These are phyloP conservation scores for Mastomys coucha DNA, from an alignment of 2,113 vertebrate genomes.

Conservation along the genomic window DNA sequence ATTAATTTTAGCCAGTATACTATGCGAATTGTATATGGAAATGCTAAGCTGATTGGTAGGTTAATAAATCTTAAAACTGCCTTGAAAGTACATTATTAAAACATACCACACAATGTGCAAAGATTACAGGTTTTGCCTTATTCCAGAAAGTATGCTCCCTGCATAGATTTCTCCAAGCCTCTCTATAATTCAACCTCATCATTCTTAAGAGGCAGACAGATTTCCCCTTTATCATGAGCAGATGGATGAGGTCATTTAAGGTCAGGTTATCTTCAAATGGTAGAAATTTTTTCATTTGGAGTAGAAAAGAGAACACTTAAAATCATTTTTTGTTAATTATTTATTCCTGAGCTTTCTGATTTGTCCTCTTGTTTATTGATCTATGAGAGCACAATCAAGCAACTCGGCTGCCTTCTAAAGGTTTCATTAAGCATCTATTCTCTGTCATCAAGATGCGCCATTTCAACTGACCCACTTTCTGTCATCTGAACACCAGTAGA, in stretches of 20 bases:
- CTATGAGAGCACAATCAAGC: conserved; percentile 36
- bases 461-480: conserved; percentile 59
- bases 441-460: conserved; percentile 41
- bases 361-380: conserved; percentile 72
- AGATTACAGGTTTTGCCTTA: conserved; percentile 21
- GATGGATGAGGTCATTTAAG: conserved; percentile 62
- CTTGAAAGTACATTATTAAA: conserved; percentile 49
- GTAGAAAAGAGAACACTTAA: conserved; percentile 64
- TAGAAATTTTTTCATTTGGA: conserved; percentile 53
- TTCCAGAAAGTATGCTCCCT: conserved; percentile 28
- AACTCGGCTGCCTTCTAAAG: conserved; percentile 61
- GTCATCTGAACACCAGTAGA: conserved; percentile 43
- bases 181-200: background rate
- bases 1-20: background rate
- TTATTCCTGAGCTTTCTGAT: conserved; percentile 70
- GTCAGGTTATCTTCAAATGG: conserved; percentile 63
- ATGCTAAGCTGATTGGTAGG: background rate
- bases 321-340: conserved; percentile 79
- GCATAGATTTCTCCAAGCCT: background rate
- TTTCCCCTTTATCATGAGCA: background rate
- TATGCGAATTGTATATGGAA: background rate
- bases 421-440: conserved; percentile 55
- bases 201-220: conserved; percentile 33
- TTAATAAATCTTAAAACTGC: background rate
- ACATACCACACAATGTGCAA: background rate